A percentile compares a stretch with the other conserved stretches of the same genome.
Conservation (phyloP, 2,888 invertebrate species). For the Petrolisthes cinctipes region DNA sequence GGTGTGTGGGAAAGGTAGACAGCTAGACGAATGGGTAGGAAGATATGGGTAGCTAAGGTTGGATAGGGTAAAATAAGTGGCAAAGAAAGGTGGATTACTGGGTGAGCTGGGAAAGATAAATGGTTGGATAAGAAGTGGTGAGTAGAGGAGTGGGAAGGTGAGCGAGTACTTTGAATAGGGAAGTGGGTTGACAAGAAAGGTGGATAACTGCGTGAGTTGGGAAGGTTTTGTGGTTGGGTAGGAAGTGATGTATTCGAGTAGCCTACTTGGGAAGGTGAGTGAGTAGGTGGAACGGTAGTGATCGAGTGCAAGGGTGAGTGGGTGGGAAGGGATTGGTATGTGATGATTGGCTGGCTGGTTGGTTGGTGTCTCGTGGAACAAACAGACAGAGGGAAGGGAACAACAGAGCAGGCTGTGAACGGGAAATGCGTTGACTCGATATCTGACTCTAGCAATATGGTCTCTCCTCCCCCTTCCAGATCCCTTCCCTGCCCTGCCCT, state of each 20-base stretch:
- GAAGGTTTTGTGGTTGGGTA: neutral
- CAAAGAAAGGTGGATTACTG: neutral
- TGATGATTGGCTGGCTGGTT: too few species aligned
- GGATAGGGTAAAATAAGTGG: too few species aligned
- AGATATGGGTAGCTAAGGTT: too few species aligned
- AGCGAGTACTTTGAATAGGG: neutral
- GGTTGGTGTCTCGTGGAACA: too few species aligned
- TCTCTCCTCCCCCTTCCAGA: too few species aligned
- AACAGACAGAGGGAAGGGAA: too few species aligned
- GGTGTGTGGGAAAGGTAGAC: neutral
- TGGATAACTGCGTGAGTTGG: neutral
- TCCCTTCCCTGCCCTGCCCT: too few species aligned
- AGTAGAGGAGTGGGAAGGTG: conserved; percentile 8
- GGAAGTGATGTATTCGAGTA: neutral
- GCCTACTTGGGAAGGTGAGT: neutral
- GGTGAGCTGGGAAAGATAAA: neutral
- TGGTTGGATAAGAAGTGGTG: neutral
- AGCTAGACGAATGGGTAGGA: too few species aligned
- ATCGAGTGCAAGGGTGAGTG: neutral
- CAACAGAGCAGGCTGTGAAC: too few species aligned
- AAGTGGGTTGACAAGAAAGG: neutral
- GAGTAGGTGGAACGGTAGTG: neutral
- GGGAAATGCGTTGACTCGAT: too few species aligned
- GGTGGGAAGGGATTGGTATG: neutral
- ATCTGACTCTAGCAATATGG: too few species aligned